Base-by-base conservation (phyloP, 2,888 invertebrate genomes). In the Eudasyphora cyanicolor region DNA sequence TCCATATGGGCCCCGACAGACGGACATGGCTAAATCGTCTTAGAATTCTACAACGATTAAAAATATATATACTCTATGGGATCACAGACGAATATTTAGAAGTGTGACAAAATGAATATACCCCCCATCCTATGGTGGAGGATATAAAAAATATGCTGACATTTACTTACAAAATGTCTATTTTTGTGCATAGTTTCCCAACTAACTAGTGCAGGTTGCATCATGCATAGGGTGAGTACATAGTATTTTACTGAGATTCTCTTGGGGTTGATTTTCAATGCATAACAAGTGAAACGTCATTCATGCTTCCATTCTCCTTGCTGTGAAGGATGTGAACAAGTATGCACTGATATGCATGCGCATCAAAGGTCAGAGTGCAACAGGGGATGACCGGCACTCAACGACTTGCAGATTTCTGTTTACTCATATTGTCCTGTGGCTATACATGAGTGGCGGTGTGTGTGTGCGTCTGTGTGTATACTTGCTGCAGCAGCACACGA, bases 301-400 rank as follows among this genome's bases (percentile, higher is more conserved):
- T 24, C 27, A 27, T 8, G 45, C n/a, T n/a, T 45, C 45, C 14
- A n/a, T n/a, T 45, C 45, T 45, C 45, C 14, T n/a, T n/a, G n/a
- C 45, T 7, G n/a, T 2, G n/a, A 45, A 45, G 45, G 3, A n/a
- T 32, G 32, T 32, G 32, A 8, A 32, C 45, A 4, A 57, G 19
- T 57, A 57, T 84, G 84, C 84, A 84, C 73, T 81, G 81, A 67
- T 24, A 84, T 84, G 84, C 84, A 81, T 81, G 81, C 81, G 84
- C 84, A 84, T 81, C 81, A 84, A 81, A 81, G 84, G 84, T 84
- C 84, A 84, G 64, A 79, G 84, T 84, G 84, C 84, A 84, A 71
- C 78, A 76, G 76, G 81, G 84, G 84, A 76, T 81, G 84, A 3
- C n/a, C 62, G 70, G 62, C 21, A 42, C 67, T 21, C 35, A 35